These are phyloP conservation scores for Neodiprion fabricii DNA, from an alignment of 1,140 invertebrate genomes.

Conservation along the genomic window DNA sequence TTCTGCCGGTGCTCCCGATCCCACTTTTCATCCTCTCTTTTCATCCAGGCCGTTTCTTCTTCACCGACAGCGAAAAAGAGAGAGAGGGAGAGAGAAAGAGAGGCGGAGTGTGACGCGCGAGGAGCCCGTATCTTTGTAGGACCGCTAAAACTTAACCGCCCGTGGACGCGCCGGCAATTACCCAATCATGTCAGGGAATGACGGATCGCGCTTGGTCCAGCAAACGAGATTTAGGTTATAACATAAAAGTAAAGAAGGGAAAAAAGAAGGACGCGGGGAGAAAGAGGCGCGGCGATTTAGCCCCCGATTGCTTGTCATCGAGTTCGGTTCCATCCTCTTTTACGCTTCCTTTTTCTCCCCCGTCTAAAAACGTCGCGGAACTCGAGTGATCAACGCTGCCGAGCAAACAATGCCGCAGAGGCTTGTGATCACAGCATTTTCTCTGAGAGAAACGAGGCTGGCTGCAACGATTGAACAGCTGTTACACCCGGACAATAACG, in stretches of 20 bases:
- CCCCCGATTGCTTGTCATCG: too few relatives aligned
- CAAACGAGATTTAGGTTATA: too few relatives aligned
- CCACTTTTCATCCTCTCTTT: slow-evolving; percentile 28
- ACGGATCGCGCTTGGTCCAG: background rate
- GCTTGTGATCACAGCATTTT: background rate
- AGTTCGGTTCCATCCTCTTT: too few relatives aligned
- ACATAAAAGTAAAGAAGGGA: too few relatives aligned
- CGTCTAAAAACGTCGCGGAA: too few relatives aligned
- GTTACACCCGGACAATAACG: background rate
- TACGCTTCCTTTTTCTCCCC: too few relatives aligned
- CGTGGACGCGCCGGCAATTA: background rate
- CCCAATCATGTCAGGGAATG: background rate
- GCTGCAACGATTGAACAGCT: background rate
- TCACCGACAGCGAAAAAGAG: slow-evolving; percentile 12
- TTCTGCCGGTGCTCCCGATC: background rate
- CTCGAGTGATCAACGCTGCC: too few relatives aligned
- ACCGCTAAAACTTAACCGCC: slow-evolving; percentile 5
- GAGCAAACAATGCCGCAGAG: too few relatives aligned
- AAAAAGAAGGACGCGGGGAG: too few relatives aligned
- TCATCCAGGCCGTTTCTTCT: slow-evolving; percentile 16
- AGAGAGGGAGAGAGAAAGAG: too few relatives aligned
- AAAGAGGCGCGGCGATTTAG: too few relatives aligned
- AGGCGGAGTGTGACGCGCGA: background rate
- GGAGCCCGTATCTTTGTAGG: background rate
- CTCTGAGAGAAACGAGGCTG: background rate